A percentile compares a stretch with the other conserved stretches of the same genome.
These are phyloP conservation scores for Ellobium chinense DNA, from an alignment of 2,888 invertebrate species.

Conservation along the genomic window DNA sequence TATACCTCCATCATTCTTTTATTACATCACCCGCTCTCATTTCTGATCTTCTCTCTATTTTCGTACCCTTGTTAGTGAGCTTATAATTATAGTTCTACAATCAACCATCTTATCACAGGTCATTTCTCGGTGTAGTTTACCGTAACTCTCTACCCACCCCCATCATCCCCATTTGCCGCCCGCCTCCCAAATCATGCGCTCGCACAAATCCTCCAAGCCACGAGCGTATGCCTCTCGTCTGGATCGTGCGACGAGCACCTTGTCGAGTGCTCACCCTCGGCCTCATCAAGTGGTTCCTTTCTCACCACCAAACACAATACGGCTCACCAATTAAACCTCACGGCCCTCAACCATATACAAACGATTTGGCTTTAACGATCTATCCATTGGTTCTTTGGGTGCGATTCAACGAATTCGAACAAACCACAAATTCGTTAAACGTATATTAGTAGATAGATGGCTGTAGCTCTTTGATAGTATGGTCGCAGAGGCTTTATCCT, in stretches of 20 bases:
- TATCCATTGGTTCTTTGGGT: too few species aligned
- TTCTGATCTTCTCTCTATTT: too few species aligned
- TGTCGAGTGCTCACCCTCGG: conserved; percentile 6
- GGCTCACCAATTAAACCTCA: conserved; percentile 37
- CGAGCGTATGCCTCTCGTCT: conserved; percentile 13
- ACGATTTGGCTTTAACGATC: not conserved
- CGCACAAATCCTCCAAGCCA: not conserved
- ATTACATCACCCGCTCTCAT: too few species aligned
- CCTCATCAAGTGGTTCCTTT: conserved; percentile 34
- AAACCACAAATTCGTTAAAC: too few species aligned
- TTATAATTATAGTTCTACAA: too few species aligned
- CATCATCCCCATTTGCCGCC: not conserved
- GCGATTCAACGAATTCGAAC: too few species aligned
- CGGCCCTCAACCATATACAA: conserved; percentile 1
- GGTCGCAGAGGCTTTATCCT: too few species aligned
- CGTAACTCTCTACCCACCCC: not conserved
- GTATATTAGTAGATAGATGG: too few species aligned
- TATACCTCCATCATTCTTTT: too few species aligned
- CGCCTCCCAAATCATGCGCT: not conserved
- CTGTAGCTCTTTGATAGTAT: too few species aligned
- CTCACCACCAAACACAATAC: conserved; percentile 31
- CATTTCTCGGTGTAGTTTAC: not conserved
- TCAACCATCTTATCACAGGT: not conserved
- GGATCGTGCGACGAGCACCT: conserved; percentile 3
- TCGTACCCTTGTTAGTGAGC: too few species aligned